phyloP scores from a whole-genome alignment of 2,888 invertebrate species.

The Glyphotaelius pellucidus region DNA sequence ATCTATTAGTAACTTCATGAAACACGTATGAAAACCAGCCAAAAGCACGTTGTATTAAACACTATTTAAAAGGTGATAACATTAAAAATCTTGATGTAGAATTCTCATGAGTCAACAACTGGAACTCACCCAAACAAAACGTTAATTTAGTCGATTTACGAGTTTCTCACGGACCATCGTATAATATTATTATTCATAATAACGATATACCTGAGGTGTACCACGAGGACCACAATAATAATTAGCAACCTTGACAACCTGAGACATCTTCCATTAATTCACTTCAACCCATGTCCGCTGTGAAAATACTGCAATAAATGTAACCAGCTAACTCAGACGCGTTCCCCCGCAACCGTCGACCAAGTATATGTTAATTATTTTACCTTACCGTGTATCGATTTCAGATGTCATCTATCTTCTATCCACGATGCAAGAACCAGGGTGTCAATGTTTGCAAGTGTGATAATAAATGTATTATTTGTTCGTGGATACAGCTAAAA shows the following conservation, averaged over 20 bases:
- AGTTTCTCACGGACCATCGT: not conserved
- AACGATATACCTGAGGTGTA: not conserved
- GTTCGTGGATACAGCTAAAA: not conserved
- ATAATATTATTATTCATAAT: not conserved
- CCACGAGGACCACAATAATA: not conserved
- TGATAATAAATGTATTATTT: not conserved
- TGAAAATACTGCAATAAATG: not conserved
- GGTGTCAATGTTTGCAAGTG: not conserved
- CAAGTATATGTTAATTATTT: not conserved
- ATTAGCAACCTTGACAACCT: not conserved
- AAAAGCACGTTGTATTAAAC: not conserved
- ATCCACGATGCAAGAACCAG: not conserved
- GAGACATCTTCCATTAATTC: not conserved
- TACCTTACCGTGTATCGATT: not conserved
- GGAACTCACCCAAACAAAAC: not conserved
- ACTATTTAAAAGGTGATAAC: not conserved
- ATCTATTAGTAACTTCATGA: too few species aligned
- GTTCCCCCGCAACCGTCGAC: not conserved
- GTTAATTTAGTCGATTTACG: not conserved
- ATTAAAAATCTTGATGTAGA: not conserved
- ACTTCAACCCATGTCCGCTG: not conserved
- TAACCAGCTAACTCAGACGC: not conserved
- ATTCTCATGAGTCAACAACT: not conserved
- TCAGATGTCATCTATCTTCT: not conserved
- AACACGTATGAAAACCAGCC: not conserved